Percentiles rank a stretch among this genome's conserved stretches.
Conservation (phyloP, 2,113 vertebrate genomes). For the Pao palembangensis region DNA sequence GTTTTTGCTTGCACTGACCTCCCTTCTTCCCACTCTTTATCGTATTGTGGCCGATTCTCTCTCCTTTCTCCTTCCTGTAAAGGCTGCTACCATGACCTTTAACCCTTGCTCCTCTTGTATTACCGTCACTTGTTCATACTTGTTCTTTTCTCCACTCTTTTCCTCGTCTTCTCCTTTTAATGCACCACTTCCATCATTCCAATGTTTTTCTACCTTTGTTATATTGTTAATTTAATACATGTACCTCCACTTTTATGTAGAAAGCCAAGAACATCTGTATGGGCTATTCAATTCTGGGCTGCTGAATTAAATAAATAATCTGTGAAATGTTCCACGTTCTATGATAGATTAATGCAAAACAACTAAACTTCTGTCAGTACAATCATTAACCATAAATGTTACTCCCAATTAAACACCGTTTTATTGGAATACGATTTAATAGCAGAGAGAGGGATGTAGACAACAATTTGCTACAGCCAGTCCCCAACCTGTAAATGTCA, state of each 20-base stretch:
- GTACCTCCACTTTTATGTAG: neutral
- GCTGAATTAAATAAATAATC: no score
- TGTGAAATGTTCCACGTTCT: neutral
- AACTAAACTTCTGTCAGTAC: no score
- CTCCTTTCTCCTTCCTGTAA: slow-evolving; percentile 8
- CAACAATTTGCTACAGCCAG: no score
- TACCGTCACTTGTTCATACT: neutral
- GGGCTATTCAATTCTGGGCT: no score
- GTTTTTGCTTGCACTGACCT: slow-evolving; percentile 41
- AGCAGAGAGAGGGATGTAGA: no score
- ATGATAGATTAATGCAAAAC: no score
- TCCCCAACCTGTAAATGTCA: no score
- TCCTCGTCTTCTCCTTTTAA: neutral
- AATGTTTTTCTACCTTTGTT: no score
- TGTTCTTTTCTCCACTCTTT: neutral
- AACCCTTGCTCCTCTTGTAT: neutral
- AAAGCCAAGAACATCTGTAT: no score
- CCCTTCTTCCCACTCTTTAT: slow-evolving; percentile 15
- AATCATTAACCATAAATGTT: no score
- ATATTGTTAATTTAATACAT: neutral
- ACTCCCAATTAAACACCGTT: no score
- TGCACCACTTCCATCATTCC: neutral
- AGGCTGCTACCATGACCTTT: neutral
- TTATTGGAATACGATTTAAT: no score
- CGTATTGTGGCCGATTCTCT: slow-evolving; percentile 1